phyloP scores from a whole-genome alignment of 2,888 invertebrate genomes.

The Perithous albicinctus region DNA sequence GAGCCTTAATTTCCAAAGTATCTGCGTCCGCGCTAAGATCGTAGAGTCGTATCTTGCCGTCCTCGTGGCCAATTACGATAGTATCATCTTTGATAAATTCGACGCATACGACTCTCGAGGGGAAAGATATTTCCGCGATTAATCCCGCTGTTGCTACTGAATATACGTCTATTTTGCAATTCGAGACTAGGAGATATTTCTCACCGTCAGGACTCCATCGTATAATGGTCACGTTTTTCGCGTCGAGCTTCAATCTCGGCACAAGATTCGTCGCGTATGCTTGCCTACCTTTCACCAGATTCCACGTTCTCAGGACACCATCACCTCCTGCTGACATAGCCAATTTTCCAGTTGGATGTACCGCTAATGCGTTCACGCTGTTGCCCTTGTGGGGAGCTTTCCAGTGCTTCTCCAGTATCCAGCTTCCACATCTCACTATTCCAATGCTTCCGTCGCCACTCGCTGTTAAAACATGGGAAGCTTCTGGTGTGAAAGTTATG shows the following conservation, averaged over 20 bases:
- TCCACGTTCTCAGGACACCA: constrained; percentile 95
- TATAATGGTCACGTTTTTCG: constrained; percentile 78
- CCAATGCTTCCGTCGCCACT: constrained; percentile 94
- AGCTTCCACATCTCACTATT: constrained; percentile 92
- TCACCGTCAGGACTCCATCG: constrained; percentile 92
- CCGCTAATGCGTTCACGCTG: constrained; percentile 90
- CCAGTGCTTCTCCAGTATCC: constrained; percentile 94
- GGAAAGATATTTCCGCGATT: constrained; percentile 88
- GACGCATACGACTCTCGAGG: constrained; percentile 89
- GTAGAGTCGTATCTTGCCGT: constrained; percentile 89
- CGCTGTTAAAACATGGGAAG: constrained; percentile 92
- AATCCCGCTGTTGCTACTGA: constrained; percentile 92
- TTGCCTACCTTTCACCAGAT: constrained; percentile 95
- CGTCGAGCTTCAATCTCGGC: constrained; percentile 79
- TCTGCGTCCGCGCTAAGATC: constrained; percentile 86
- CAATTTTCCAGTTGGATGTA: constrained; percentile 96
- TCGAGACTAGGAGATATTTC: constrained; percentile 91
- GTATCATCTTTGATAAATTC: constrained; percentile 89
- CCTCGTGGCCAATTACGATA: constrained; percentile 90
- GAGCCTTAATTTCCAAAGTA: constrained; percentile 85
- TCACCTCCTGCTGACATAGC: constrained; percentile 95
- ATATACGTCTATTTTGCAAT: constrained; percentile 92
- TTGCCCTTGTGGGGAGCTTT: constrained; percentile 93
- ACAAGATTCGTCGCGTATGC: constrained; percentile 96
- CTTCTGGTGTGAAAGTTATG: constrained; percentile 91